Percentiles rank a stretch among this genome's conserved stretches.
Evolutionary conservation across 1,140 invertebrate genomes (phyloP).

Genomic region (Hypsibius dujardini): DNA sequence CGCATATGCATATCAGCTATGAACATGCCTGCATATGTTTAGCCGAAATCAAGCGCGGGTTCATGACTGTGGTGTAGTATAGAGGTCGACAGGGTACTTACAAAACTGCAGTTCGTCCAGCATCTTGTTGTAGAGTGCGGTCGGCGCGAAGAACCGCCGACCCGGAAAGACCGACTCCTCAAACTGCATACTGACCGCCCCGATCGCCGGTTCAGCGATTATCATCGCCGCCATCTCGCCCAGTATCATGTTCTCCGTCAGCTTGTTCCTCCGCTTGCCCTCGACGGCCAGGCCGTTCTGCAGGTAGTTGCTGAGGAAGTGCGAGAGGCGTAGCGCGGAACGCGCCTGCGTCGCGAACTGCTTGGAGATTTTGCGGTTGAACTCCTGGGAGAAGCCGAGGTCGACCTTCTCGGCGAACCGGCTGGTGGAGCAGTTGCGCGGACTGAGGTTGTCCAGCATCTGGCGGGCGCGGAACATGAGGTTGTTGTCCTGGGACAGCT

Average conservation of each 20-base stretch:
- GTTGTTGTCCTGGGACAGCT: slow-evolving; percentile 14
- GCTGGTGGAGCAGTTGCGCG: slow-evolving; percentile 7
- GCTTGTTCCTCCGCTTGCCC: slow-evolving; percentile 1
- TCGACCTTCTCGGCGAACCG: slow-evolving; percentile 13
- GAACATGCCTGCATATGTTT: no score
- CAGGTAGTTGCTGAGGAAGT: slow-evolving; percentile 34
- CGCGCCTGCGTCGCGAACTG: slow-evolving; percentile 32
- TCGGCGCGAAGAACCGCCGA: slow-evolving; percentile 14
- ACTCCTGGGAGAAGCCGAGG: slow-evolving; percentile 14
- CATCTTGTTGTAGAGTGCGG: slow-evolving; percentile 16
- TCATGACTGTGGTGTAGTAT: no score
- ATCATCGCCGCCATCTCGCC: slow-evolving; percentile 16
- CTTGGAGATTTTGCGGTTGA: slow-evolving; percentile 21
- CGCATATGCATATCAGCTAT: no score
- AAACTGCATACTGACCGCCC: slow-evolving; percentile 10
- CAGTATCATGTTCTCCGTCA: slow-evolving; percentile 17
- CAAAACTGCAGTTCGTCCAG: slow-evolving; percentile 14
- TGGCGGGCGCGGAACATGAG: slow-evolving; percentile 16
- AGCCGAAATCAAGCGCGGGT: no score
- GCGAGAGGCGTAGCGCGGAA: slow-evolving; percentile 33
- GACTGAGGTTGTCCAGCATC: slow-evolving; percentile 11
- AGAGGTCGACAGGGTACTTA: not conserved
- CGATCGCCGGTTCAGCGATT: slow-evolving; percentile 15
- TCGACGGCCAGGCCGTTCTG: slow-evolving; percentile 28
- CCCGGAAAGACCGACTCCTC: slow-evolving; percentile 5